Conservation (phyloP, 2,888 invertebrate genomes). For the Lasioglossum villosulum region DNA sequence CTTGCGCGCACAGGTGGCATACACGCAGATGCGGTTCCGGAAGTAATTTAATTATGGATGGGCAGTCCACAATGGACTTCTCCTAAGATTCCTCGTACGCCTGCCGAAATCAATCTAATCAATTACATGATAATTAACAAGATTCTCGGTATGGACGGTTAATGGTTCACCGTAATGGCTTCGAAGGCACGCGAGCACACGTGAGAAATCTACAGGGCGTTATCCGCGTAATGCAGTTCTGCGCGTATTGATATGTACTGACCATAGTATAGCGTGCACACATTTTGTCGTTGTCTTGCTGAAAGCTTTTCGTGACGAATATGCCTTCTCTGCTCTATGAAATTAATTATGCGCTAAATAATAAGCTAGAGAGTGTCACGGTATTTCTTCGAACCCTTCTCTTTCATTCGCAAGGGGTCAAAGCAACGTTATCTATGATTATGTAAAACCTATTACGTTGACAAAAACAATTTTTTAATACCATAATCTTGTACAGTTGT, state of each 20-base stretch:
- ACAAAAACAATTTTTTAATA: background rate
- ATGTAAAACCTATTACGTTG: background rate
- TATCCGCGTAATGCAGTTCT: conserved; percentile 35
- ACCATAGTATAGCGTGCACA: background rate
- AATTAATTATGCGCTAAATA: background rate
- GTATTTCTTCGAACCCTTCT: background rate
- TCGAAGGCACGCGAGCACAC: conserved; percentile 26
- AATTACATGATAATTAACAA: conserved; percentile 66
- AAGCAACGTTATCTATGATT: background rate
- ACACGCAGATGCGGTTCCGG: conserved; percentile 27
- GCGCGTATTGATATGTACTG: background rate
- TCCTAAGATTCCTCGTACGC: conserved; percentile 53
- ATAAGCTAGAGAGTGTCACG: background rate
- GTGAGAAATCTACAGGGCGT: conserved; percentile 23
- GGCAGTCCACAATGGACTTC: conserved; percentile 37
- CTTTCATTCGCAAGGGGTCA: background rate
- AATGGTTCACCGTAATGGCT: conserved; percentile 56
- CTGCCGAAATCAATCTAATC: conserved; percentile 64
- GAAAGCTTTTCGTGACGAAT: background rate
- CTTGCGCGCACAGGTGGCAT: conserved; percentile 21
- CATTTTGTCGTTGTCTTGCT: background rate
- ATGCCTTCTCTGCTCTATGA: background rate
- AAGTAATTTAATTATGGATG: conserved; percentile 52
- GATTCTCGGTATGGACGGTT: conserved; percentile 50
- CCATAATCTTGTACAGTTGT: background rate